Evolutionary conservation across 2,888 invertebrate species (phyloP), one percentile per base, ranked within the genome.

Genomic region (Graphium colonna): DNA sequence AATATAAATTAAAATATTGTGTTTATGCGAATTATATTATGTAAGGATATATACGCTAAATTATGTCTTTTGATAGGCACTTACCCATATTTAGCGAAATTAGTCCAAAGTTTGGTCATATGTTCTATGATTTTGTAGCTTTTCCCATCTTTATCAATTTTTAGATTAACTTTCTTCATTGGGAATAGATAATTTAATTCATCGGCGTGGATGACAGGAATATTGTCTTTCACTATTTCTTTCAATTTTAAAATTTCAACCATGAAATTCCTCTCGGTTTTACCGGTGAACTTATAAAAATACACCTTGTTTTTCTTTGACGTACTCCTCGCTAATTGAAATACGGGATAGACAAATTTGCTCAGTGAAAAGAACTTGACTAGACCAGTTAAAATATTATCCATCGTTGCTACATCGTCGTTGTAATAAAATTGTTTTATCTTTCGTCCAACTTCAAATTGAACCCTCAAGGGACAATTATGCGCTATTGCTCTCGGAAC

Each of bases 21-120:
- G n/a, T n/a, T n/a, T n/a, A n/a, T n/a, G n/a, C n/a, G n/a, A n/a
- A n/a, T n/a, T n/a, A n/a, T n/a, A n/a, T n/a, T n/a, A n/a, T n/a
- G n/a, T n/a, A n/a, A n/a, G n/a, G n/a, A n/a, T n/a, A n/a, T n/a
- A n/a, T n/a, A n/a, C n/a, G n/a, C n/a, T n/a, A n/a, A n/a, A n/a
- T n/a, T n/a, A n/a, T n/a, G n/a, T n/a, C n/a, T n/a, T n/a, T n/a
- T n/a, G 8, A 39, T 15, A 21, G 10, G 10, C 16, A 31, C 70
- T 67, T 58, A 77, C 77, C 75, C 75, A 49, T 61, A 61, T 62
- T 72, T 75, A 4, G 70, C 72, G 57, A 77, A 75, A 21, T 75
- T 73, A 0, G 75, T 69, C 74, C 72, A 76, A 5, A 77, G 61
- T 50, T 61, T 69, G 0, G 67, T 66, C 1, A 69, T 55, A 38